Conservation (phyloP, 2,888 invertebrate genomes). For the Zhuqinia jingwanae region DNA sequence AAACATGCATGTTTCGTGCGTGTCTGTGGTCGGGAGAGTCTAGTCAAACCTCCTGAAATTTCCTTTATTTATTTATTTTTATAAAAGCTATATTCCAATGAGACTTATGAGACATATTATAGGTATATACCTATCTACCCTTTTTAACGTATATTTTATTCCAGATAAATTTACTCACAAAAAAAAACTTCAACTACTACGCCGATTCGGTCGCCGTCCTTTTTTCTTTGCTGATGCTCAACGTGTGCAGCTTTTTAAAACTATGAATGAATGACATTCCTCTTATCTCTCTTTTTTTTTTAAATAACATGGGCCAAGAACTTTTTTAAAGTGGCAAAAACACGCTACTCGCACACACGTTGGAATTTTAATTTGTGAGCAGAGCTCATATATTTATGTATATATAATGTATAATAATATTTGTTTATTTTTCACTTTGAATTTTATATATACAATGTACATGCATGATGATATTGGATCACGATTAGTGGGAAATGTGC, state of each 20-base stretch:
- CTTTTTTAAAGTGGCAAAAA: constrained; percentile 21
- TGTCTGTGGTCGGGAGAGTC: constrained; percentile 51
- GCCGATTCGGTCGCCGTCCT: not conserved
- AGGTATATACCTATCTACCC: no score
- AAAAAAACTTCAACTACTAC: not conserved
- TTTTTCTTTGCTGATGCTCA: not conserved
- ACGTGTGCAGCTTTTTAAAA: not conserved
- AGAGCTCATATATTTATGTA: constrained; percentile 41
- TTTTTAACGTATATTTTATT: not conserved
- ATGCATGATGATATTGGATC: constrained; percentile 42
- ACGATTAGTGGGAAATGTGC: constrained; percentile 57
- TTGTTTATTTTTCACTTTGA: no score
- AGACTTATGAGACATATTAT: no score
- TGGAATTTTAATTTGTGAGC: constrained; percentile 58
- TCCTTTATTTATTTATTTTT: no score
- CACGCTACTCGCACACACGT: constrained; percentile 47
- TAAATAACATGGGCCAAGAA: not conserved
- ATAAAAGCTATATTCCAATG: no score
- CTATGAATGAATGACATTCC: not conserved
- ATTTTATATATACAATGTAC: no score
- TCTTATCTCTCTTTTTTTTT: no score
- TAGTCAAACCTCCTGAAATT: constrained; percentile 14
- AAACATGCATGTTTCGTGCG: constrained; percentile 4
- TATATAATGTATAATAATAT: no score
- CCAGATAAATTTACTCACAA: constrained; percentile 31